These are phyloP conservation scores for Acestrorhynchus altus DNA, from an alignment of 2,797 vertebrate species.

Conservation along the genomic window DNA sequence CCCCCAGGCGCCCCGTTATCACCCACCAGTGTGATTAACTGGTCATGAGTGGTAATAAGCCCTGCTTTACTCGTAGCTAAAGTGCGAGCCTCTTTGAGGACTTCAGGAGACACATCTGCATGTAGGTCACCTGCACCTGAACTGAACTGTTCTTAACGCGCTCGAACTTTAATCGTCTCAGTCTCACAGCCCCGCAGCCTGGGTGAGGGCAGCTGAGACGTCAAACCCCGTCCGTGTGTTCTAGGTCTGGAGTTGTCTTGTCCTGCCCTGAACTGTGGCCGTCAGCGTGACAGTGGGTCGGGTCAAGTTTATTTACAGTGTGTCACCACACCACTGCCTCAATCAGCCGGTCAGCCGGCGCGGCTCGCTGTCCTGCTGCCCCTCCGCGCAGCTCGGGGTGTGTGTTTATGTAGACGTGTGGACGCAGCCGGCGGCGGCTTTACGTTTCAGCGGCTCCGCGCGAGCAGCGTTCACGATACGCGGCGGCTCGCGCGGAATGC, in stretches of 20 bases:
- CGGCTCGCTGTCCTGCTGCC: constrained; percentile 23
- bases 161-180: too few relatives aligned
- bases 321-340: constrained; percentile 60
- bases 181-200: too few relatives aligned
- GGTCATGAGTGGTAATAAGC: too few relatives aligned
- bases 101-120: neutral
- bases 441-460: constrained; percentile 59
- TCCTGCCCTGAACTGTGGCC: constrained; percentile 63
- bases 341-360: constrained; percentile 53
- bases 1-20: constrained; percentile 3
- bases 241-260: constrained; percentile 10
- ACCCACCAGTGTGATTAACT: neutral
- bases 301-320: constrained; percentile 68
- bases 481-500: too few relatives aligned
- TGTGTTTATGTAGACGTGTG: constrained; percentile 42
- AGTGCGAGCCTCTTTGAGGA: neutral
- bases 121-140: neutral
- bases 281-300: constrained; percentile 61
- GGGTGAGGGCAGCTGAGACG: too few relatives aligned
- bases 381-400: constrained; percentile 62
- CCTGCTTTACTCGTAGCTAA: neutral
- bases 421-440: constrained; percentile 22
- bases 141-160: too few relatives aligned
- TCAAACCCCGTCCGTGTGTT: too few relatives aligned
- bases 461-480: constrained; percentile 52